Evolutionary conservation across 2,888 invertebrate genomes (phyloP), one percentile per base, ranked within the genome.

Genomic region (Diadromus collaris): DNA sequence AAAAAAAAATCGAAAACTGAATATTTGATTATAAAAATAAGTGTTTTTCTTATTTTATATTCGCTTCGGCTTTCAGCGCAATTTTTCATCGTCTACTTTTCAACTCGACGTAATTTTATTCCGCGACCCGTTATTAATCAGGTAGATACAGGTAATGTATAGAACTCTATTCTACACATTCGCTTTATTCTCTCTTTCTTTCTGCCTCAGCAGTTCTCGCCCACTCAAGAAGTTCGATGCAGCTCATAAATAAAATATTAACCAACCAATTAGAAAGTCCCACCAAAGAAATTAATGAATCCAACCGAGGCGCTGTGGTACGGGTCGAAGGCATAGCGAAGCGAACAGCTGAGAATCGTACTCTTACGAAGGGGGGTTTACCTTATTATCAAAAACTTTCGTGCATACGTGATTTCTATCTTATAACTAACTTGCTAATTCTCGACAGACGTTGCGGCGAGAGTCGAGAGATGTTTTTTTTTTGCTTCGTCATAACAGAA

Each of bases 161-260:
- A 32, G n/a, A 27, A 41, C 9, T 51, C 29, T 72, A 32, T 58
- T 44, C 38, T 21, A 24, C 63, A 64, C 29, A n/a, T 48, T 41
- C 38, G 48, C 46, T 68, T 68, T 68, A 56, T 56, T 41, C 32
- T 27, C 27, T 5, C 29, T 67, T 10, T 27, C 27, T 63, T 10
- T 61, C 56, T 63, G 24, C 56, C 44, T 58, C 48, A 29, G 56
- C 19, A 44, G 54, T 76, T 71, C 58, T 63, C 76, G 72, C 58
- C 79, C 76, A 68, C 79, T 79, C 68, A 48, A 68, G 38, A 76
- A 79, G 56, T 79, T 85, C 84, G 80, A 75, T 78, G 74, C 73
- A 70, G 81, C 83, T 84, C 85, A 86, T 87, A 88, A 88, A 88
- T 88, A 88, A 87, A 87, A 85, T 84, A 88, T 86, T 82, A 84